Percentiles rank a stretch among this genome's conserved stretches.
Conservation (phyloP, 2,113 vertebrate genomes). For the Oreochromis spilurus region DNA sequence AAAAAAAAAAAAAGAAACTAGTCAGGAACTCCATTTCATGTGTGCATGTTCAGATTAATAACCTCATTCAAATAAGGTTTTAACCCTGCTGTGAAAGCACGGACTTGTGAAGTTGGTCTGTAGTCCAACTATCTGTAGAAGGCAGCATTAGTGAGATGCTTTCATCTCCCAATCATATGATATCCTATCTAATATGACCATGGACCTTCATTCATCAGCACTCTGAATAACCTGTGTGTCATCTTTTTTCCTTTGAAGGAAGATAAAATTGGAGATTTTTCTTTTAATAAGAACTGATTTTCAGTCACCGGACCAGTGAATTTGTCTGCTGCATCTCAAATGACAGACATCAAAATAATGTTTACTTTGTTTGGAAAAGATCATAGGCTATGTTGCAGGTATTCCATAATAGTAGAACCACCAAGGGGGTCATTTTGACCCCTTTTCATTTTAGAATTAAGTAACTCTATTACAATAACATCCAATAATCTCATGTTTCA, state of each 20-base stretch:
- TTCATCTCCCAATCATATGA: background rate
- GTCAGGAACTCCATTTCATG: background rate
- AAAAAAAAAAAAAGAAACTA: background rate
- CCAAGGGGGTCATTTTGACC: background rate
- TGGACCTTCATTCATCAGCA: background rate
- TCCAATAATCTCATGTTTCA: background rate
- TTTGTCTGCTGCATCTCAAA: background rate
- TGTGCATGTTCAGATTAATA: background rate
- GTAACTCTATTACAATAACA: background rate
- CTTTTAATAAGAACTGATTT: background rate
- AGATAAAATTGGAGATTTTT: background rate
- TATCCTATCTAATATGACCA: background rate
- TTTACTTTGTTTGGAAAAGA: background rate
- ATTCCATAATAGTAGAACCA: background rate
- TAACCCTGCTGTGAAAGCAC: background rate
- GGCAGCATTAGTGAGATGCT: background rate
- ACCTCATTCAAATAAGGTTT: background rate
- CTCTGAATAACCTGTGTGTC: background rate
- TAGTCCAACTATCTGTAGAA: background rate
- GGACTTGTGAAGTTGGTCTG: background rate
- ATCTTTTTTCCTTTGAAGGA: background rate
- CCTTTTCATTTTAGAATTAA: background rate
- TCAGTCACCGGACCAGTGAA: background rate
- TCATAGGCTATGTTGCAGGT: background rate
- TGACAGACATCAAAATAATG: background rate